These are phyloP conservation scores for Alethe castanea DNA, from an alignment of 2,113 vertebrate species.

Conservation along the genomic window DNA sequence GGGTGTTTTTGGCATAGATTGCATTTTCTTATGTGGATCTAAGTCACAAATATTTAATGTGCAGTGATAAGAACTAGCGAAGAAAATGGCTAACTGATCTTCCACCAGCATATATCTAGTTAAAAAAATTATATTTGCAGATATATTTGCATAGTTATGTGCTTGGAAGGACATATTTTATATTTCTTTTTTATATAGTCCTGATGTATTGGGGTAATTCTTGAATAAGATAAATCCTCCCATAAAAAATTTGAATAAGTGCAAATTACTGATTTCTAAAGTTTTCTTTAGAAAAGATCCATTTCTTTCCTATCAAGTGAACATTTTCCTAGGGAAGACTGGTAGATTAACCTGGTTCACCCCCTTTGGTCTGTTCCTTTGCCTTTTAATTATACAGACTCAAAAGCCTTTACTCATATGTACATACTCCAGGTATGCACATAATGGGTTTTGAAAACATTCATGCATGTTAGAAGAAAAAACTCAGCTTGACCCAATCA, in stretches of 20 bases:
- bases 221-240: neutral
- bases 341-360: neutral
- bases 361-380: neutral
- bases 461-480: neutral
- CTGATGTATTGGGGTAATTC: neutral
- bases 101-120: neutral
- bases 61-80: neutral
- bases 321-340: neutral
- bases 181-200: neutral
- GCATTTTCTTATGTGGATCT: neutral
- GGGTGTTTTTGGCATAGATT: neutral
- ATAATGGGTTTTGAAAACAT: neutral
- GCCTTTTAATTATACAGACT: neutral
- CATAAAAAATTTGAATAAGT: neutral
- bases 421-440: neutral
- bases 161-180: neutral
- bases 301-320: neutral
- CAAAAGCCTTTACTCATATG: neutral
- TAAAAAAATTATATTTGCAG: neutral
- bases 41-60: neutral
- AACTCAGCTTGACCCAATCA: neutral
- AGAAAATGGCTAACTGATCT: neutral
- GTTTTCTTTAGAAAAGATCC: neutral
- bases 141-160: neutral
- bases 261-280: neutral